Base-by-base conservation (phyloP, 2,888 invertebrate genomes). In the Caenorhabditis becei region DNA sequence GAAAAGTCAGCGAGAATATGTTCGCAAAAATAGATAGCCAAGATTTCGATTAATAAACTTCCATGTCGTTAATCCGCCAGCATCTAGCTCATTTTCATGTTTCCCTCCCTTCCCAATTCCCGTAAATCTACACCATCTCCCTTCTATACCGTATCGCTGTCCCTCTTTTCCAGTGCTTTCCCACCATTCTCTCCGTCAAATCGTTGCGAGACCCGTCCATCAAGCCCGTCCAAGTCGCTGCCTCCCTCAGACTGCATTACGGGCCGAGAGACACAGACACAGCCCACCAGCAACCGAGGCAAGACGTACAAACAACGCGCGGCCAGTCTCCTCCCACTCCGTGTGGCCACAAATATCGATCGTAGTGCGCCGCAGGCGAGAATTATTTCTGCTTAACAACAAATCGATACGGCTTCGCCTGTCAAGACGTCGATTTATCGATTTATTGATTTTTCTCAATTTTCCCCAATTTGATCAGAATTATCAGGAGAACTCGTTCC, bases 291-390 rank as follows among this genome's bases (percentile, higher is more conserved):
- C 35, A 59, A 70, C 41, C 53, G 62, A 51, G 18, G 51, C 61
- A 44, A 62, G 37, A 32, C 67, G 67, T 51, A 75, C 77, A 77
- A 69, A 77, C 74, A 69, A 77, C 77, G 77, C 77, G 62, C 67
- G 67, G 67, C 77, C 77, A 61, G 47, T 61, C 77, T 47, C 53
- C 24, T 24, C 18, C 18, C 58, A 26, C 59, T 61, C 23, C 44
- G 49, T 63, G 58, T 63, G 56, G 61, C 53, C 65, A 51, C 56
- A 47, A 77, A 20, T 77, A 77, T 77, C 63, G 77, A 77, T 77
- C 51, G n/a, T 10, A 16, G 10, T 10, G 7, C 35, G 35, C 14
- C 3, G 41, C 16, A 5, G 10, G 41, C 16, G 41, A 41, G 16
- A 41, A 11, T 10, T 14, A 10, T 41, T 41, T 41, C 24, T 4